Evolutionary conservation across 2,797 vertebrate genomes (phyloP), one percentile per base, ranked within the genome.

Genomic region (Notamacropus eugenii): DNA sequence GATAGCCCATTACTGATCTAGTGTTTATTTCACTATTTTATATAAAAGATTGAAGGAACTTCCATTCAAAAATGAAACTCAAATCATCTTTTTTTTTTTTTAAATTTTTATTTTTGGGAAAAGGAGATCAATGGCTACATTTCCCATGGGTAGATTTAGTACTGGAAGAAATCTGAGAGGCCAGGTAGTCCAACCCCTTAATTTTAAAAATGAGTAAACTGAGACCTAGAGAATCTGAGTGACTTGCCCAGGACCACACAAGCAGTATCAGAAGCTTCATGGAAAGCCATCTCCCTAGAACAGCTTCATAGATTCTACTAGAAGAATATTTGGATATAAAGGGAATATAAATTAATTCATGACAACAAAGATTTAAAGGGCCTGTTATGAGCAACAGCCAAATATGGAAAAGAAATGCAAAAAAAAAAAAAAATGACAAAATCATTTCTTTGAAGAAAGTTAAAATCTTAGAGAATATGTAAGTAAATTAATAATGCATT

Each of bases 21-120:
- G 14, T 19, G 0, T 40, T 74, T 93, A 29, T 67, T 54, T 74
- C 92, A 92, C 92, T 31, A 67, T 92, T 55, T 59, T 95, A 56
- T 31, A 95, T 93, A 93, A 13, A 59, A 93, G 29, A 93, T 56
- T 92, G 92, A 54, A 0, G 67, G 14, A 14, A 95, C 16, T 82
- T 34, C 12, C 46, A 93, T 54, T 22, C n/a, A 82, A 58, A 94
- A 94, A 8, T 74, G 90, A 90, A 95, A 93, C 10, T 4, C 24
- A 55, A 52, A 94, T 31, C 90, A 46, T 5, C 9, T 82, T 29
- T 16, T 8, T 92, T n/a, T 93, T 52, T 52, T 52, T 52, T n/a
- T n/a, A n/a, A 46, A 2, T 46, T 46, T 52, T 52, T 52, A 0
- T 52, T 95, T 74, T 94, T 93, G 91, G 29, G 34, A 59, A 90